Conservation (phyloP, 2,888 invertebrate species). For the Volucella inanis region DNA sequence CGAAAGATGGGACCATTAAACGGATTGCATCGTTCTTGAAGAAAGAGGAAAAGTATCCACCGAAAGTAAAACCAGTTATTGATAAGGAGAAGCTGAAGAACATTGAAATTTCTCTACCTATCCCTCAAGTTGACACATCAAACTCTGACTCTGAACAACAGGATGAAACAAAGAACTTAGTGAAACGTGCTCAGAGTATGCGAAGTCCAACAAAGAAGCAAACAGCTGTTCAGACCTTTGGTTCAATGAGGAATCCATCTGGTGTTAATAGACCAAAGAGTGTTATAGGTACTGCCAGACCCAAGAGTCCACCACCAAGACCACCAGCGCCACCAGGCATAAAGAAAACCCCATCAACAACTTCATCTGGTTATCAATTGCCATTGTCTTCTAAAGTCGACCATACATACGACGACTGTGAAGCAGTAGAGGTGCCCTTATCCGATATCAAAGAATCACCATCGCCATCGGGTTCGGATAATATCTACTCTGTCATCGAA, state of each 20-base stretch:
- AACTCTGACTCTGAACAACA: slow-evolving; percentile 83
- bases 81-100: slow-evolving; percentile 89
- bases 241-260: slow-evolving; percentile 91
- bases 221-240: slow-evolving; percentile 89
- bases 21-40: slow-evolving; percentile 90
- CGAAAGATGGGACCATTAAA: slow-evolving; percentile 87
- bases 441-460: slow-evolving; percentile 86
- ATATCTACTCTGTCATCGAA: slow-evolving; percentile 94
- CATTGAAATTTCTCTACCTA: slow-evolving; percentile 92
- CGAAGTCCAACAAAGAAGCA: slow-evolving; percentile 85
- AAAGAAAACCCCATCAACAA: slow-evolving; percentile 83
- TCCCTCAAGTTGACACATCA: slow-evolving; percentile 86
- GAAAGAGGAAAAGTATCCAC: slow-evolving; percentile 85
- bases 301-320: slow-evolving; percentile 90
- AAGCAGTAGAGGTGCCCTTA: slow-evolving; percentile 85
- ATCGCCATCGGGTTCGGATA: slow-evolving; percentile 86
- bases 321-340: slow-evolving; percentile 84
- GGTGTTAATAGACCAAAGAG: slow-evolving; percentile 89
- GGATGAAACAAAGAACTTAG: slow-evolving; percentile 83
- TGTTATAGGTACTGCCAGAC: slow-evolving; percentile 85
- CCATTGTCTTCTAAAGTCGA: slow-evolving; percentile 82
- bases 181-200: slow-evolving; percentile 93
- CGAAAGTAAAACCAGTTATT: slow-evolving; percentile 86
- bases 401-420: slow-evolving; percentile 91
- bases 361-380: slow-evolving; percentile 85